Conservation (phyloP, 37 sponge, comb jelly and placozoan genomes). For the Halichondria panicea region DNA sequence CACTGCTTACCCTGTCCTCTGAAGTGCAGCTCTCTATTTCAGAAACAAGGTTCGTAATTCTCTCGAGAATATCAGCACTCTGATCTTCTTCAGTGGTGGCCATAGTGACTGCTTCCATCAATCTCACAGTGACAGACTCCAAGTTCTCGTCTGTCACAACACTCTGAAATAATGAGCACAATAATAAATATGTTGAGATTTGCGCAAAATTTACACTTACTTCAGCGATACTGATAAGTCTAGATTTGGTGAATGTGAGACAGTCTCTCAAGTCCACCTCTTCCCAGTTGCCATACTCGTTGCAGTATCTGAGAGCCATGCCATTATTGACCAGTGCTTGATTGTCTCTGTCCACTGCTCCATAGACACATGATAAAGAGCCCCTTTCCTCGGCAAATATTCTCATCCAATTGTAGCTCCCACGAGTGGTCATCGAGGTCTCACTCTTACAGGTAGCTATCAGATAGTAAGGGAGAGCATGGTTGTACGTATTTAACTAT, state of each 20-base stretch:
- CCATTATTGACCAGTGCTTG: background rate
- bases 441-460: slow-evolving; percentile 10
- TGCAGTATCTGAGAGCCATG: background rate
- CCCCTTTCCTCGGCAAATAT: background rate
- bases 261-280: background rate
- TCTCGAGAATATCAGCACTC: background rate
- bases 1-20: no score
- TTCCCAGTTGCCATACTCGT: background rate
- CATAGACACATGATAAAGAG: slow-evolving; percentile 5
- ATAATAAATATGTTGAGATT: background rate
- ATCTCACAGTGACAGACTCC: background rate
- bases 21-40: background rate
- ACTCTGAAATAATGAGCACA: no score
- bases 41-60: background rate
- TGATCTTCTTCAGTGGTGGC: slow-evolving; percentile 5
- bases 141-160: background rate
- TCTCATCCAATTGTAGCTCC: background rate
- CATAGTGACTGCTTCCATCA: background rate
- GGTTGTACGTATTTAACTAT: background rate
- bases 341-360: background rate
- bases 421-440: background rate
- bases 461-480: background rate
- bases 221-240: background rate
- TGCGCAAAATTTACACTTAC: background rate
- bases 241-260: background rate